Conservation (phyloP, 2,888 invertebrate genomes). For the Campaea margaritaria region DNA sequence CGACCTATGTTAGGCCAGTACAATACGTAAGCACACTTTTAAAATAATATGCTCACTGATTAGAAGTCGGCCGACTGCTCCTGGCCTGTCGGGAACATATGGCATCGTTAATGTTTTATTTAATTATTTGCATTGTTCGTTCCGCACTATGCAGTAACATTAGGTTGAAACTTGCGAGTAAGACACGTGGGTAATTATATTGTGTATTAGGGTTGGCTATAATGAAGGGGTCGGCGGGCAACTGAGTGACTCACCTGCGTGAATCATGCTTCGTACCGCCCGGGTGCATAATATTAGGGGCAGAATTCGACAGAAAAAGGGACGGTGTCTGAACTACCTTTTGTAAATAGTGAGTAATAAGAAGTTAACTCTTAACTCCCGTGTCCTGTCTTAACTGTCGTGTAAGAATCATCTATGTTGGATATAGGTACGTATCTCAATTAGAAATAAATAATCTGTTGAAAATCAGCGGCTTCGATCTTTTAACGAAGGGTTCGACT, state of each 20-base stretch:
- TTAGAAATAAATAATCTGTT: too few relatives aligned
- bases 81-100: background rate
- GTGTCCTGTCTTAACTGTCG: too few relatives aligned
- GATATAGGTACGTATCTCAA: too few relatives aligned
- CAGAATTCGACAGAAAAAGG: background rate
- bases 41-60: too few relatives aligned
- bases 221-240: constrained; percentile 7
- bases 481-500: too few relatives aligned
- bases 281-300: constrained; percentile 7
- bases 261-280: constrained; percentile 12
- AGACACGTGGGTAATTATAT: background rate
- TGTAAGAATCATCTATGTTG: too few relatives aligned
- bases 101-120: background rate
- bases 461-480: too few relatives aligned
- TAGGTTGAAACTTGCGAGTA: constrained; percentile 1
- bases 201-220: constrained; percentile 1
- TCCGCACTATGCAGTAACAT: background rate
- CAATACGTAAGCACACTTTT: too few relatives aligned
- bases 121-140: background rate
- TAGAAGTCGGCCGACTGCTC: too few relatives aligned
- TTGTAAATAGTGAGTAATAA: background rate
- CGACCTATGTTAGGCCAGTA: too few relatives aligned
- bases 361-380: too few relatives aligned
- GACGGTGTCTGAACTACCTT: background rate
- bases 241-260: constrained; percentile 15